A percentile compares a stretch with the other conserved stretches of the same genome.
Evolutionary conservation across 2,888 invertebrate species (phyloP).

Genomic region (Phyto melanocephala): DNA sequence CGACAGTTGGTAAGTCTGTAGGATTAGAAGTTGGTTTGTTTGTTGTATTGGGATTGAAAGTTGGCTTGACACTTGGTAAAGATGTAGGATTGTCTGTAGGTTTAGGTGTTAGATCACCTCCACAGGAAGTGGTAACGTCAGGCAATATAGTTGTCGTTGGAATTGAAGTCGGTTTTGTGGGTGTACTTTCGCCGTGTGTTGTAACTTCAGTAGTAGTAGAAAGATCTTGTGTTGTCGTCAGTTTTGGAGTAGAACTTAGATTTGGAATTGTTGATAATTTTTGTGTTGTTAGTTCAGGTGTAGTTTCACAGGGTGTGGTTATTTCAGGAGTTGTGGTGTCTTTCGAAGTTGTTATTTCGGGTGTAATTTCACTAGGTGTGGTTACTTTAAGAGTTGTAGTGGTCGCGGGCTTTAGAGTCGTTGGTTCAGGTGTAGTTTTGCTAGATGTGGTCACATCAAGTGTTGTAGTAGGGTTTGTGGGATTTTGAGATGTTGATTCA

Average conservation of each 20-base stretch:
- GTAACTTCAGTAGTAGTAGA: not conserved
- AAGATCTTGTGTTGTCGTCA: too few relatives aligned
- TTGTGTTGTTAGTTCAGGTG: not conserved
- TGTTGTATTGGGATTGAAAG: not conserved
- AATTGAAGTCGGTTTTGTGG: not conserved
- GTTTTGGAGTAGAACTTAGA: not conserved
- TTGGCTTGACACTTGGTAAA: too few relatives aligned
- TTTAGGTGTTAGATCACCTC: too few relatives aligned
- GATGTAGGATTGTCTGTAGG: too few relatives aligned
- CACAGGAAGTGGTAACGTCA: too few relatives aligned
- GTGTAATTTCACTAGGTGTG: not conserved
- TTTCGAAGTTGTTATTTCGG: not conserved
- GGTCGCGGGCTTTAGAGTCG: not conserved
- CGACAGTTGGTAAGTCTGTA: not conserved
- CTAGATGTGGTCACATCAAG: not conserved
- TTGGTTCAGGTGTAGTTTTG: not conserved
- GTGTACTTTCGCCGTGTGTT: not conserved
- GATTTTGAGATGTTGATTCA: not conserved
- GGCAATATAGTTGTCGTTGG: too few relatives aligned
- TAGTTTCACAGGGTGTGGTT: not conserved
- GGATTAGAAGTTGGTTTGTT: constrained; percentile 1
- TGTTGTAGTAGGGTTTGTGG: not conserved
- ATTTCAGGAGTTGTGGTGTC: not conserved
- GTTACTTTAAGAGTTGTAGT: not conserved
- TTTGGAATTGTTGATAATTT: not conserved